Conservation (phyloP, 2,888 invertebrate genomes). For the Brassicogethes aeneus region DNA sequence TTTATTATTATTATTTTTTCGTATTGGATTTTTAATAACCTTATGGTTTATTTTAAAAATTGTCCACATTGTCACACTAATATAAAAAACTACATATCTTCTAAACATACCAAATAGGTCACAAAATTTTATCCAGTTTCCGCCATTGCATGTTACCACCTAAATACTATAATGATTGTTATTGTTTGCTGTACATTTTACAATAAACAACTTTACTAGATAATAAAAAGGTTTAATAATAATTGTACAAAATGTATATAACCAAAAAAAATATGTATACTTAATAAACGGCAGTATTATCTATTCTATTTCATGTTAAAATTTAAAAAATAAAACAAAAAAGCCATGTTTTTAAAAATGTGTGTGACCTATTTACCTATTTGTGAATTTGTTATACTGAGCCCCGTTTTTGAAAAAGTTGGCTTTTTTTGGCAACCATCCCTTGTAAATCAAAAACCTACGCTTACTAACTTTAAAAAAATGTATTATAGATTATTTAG, state of each 20-base stretch:
- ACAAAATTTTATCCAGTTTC: neutral
- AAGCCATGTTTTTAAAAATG: conserved; percentile 18
- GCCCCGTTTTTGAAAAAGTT: neutral
- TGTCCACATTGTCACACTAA: no score
- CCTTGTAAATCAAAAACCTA: conserved; percentile 29
- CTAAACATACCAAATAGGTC: neutral
- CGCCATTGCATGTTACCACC: neutral
- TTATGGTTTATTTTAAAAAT: no score
- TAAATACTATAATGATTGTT: neutral
- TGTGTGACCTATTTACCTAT: neutral
- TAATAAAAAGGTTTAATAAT: conserved; percentile 3
- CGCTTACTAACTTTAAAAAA: conserved; percentile 34
- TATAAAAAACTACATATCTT: neutral
- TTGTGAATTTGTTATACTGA: neutral
- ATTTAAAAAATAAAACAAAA: neutral
- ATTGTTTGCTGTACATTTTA: neutral
- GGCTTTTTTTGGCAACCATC: conserved; percentile 8
- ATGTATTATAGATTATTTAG: conserved; percentile 28
- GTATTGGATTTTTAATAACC: no score
- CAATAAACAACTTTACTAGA: neutral
- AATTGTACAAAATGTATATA: conserved; percentile 5
- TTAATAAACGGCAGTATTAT: conserved; percentile 13
- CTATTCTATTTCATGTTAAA: conserved; percentile 5
- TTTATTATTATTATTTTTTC: no score
- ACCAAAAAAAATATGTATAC: conserved; percentile 5